Base-by-base conservation (phyloP, 2,888 invertebrate genomes). In the Arrhopalites spinosus region DNA sequence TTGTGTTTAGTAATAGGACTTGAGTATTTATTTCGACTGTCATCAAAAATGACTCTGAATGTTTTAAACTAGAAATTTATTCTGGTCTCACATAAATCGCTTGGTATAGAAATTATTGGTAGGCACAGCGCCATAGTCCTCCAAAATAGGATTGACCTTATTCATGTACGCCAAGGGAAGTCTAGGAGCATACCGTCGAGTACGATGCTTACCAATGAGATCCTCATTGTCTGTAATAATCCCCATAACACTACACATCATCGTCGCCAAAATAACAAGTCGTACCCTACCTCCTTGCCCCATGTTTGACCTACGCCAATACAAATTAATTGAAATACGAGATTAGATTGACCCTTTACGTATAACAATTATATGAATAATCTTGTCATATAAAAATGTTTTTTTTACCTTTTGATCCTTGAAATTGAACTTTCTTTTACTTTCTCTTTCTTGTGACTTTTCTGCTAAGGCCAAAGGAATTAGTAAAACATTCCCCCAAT, bases 231-330 rank as follows among this genome's bases (percentile, higher is more conserved):
- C 71, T 5, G 56, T 56, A 11, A 69, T 69, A 2, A 73, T 73
- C 25, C 45, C 50, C 15, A 66, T 56, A 30, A 66, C 20, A 2
- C 66, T 66, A 30, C 66, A 63, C 20, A 47, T 50, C 5, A 73
- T 11, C 2, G 64, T 43, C 1, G 47, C 30, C 15, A 90, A 89
- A 81, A 86, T 85, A 13, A 66, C 43, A 53, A 63, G 50, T 2
- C 20, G 23, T 23, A 17, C 7, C 11, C 23, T 7, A 3, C 23
- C 23, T 25, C 20, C 59, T 23, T 63, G 63, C 27, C 63, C 63
- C 30, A 63, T 63, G 7, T 27, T 25, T 61, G n/a, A n/a, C n/a
- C n/a, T n/a, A n/a, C n/a, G n/a, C n/a, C n/a, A n/a, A n/a, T n/a
- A n/a, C n/a, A n/a, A n/a, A n/a, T n/a, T n/a, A n/a, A n/a, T n/a